Base-by-base conservation (phyloP, 2,113 vertebrate genomes). In the Pterocles gutturalis region DNA sequence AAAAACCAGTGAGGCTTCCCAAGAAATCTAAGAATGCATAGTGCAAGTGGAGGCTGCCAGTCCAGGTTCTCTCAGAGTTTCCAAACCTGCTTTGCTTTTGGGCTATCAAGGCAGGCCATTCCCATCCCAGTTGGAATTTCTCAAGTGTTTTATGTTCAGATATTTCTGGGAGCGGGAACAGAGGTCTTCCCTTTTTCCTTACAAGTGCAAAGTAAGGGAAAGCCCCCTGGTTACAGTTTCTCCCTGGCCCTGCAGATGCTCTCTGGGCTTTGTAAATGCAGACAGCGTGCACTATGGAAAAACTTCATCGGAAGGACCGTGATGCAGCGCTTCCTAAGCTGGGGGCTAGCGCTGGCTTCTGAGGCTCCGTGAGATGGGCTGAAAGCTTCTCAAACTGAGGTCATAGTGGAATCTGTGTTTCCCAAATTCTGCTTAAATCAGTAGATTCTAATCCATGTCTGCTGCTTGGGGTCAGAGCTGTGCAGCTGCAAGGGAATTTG, bases 241-340 rank as follows among this genome's bases (percentile, higher is more conserved):
- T 34, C 15, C 58, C 7, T 17, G 16, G 16, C 5, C 19, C 19
- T 90, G 33, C 43, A 73, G 10, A 13, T 57, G 17, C 22, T 70
- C 20, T 80, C 76, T 57, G 21, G 24, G 34, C 69, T 90, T 85
- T 75, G 48, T 72, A 85, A 72, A 33, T 61, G 7, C 36, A 41
- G 34, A 51, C 3, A 15, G n/a, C 22, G 6, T 18, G 15, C 0
- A 0, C 57, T 29, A 4, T 82, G 53, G 54, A 84, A 64, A 83
- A 76, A 21, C 2, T 48, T 58, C 16, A 12, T 73, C 13, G 12
- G 46, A 72, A 86, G 70, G 33, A 33, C 20, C 33, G 22, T 71
- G 43, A 64, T 38, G 51, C 9, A 29, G 13, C 2, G 3, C 12
- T 79, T 71, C 13, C 4, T 38, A 13, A 76, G 16, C 26, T 72